A percentile compares a stretch with the other conserved stretches of the same genome.
phyloP scores from a whole-genome alignment of 2,113 vertebrate genomes.

The Nestor notabilis region DNA sequence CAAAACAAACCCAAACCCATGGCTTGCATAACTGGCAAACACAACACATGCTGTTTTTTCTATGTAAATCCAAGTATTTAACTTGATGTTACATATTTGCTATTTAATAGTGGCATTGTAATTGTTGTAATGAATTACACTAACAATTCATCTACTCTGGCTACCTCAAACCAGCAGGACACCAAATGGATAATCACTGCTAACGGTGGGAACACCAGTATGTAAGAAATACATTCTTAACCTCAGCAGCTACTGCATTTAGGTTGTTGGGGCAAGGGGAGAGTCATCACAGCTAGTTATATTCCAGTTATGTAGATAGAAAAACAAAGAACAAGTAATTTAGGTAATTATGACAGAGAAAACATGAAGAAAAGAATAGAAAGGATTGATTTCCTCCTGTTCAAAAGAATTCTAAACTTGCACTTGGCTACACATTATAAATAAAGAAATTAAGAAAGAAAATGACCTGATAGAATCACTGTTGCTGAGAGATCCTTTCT shows the following conservation, averaged over 20 bases:
- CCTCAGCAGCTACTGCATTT: neutral
- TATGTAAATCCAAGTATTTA: neutral
- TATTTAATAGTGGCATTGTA: neutral
- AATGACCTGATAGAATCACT: neutral
- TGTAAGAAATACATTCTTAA: neutral
- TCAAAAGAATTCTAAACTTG: neutral
- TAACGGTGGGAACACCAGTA: neutral
- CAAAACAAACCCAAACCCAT: neutral
- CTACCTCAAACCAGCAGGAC: neutral
- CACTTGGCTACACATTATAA: neutral
- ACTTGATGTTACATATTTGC: neutral
- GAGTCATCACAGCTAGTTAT: neutral
- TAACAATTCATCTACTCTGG: neutral
- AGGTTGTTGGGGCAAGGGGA: neutral
- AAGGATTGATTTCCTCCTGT: neutral
- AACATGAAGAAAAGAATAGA: neutral
- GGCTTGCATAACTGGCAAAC: neutral
- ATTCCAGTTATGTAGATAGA: neutral
- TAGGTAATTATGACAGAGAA: neutral
- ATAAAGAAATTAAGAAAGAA: neutral
- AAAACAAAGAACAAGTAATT: neutral
- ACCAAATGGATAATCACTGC: neutral
- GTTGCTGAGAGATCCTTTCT: slow-evolving; percentile 28
- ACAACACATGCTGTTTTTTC: neutral
- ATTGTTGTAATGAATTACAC: neutral